Percentiles rank a stretch among this genome's conserved stretches.
phyloP scores from a whole-genome alignment of 2,888 invertebrate genomes.

The Taenaris catops region DNA sequence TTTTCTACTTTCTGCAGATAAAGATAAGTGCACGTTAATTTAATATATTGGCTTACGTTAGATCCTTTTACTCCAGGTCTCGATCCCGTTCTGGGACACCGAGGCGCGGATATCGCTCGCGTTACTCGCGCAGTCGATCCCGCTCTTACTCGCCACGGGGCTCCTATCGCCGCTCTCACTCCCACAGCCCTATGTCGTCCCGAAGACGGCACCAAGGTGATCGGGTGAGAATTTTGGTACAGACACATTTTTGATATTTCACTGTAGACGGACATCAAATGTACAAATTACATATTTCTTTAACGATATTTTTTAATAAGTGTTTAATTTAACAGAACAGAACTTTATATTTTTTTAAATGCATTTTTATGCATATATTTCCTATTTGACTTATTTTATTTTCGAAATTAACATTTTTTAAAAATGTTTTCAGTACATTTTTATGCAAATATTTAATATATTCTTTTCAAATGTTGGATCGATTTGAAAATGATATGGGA shows the following conservation, averaged over 20 bases:
- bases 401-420: too few relatives aligned
- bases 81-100: constrained; percentile 82
- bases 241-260: constrained; percentile 18
- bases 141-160: constrained; percentile 82
- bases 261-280: constrained; percentile 6
- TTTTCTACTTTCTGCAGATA: too few relatives aligned
- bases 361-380: background rate
- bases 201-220: constrained; percentile 88
- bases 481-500: background rate
- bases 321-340: too few relatives aligned
- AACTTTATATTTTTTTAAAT: too few relatives aligned
- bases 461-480: too few relatives aligned
- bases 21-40: too few relatives aligned
- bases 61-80: constrained; percentile 39
- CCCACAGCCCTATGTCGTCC: constrained; percentile 91
- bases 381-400: too few relatives aligned
- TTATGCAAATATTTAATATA: too few relatives aligned
- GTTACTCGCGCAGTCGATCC: constrained; percentile 83
- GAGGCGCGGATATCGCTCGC: constrained; percentile 64
- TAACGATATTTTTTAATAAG: background rate
- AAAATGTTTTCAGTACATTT: too few relatives aligned
- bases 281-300: constrained; percentile 7
- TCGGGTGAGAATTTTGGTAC: constrained; percentile 69
- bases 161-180: constrained; percentile 82
- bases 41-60: constrained; percentile 13